Percentiles rank a stretch among this genome's conserved stretches.
These are phyloP conservation scores for Clarias laeviceps DNA, from an alignment of 2,797 vertebrate species.

Conservation along the genomic window DNA sequence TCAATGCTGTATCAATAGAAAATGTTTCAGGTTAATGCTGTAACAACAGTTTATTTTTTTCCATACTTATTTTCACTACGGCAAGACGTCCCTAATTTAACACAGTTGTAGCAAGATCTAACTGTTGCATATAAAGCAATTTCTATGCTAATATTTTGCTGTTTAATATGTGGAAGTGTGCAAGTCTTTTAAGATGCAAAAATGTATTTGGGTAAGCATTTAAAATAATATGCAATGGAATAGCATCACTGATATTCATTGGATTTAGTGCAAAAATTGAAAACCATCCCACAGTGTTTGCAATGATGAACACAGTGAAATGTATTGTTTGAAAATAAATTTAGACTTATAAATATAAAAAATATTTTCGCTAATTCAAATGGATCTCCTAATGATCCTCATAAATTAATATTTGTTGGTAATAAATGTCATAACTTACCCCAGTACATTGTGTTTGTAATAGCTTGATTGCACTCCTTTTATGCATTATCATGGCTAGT, in stretches of 20 bases:
- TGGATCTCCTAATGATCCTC: not conserved
- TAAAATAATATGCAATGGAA: not conserved
- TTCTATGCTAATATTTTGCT: not conserved
- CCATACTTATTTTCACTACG: not conserved
- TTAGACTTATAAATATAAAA: no score
- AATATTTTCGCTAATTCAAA: not conserved
- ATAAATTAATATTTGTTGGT: not conserved
- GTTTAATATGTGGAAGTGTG: not conserved
- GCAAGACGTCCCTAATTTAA: not conserved
- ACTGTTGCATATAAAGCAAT: not conserved
- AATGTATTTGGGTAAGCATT: not conserved
- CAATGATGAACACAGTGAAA: not conserved
- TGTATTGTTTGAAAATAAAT: not conserved
- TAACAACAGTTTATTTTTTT: not conserved
- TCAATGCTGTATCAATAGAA: constrained; percentile 3
- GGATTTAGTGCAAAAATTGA: not conserved
- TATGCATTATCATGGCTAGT: not conserved
- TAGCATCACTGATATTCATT: not conserved
- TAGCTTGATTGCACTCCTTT: not conserved
- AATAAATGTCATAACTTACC: not conserved
- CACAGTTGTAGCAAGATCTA: not conserved
- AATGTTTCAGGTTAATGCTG: constrained; percentile 15
- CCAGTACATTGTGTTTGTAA: not conserved
- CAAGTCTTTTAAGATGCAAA: not conserved
- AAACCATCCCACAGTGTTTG: not conserved